phyloP scores from a whole-genome alignment of 2,888 invertebrate species.

The Papilio elwesi region DNA sequence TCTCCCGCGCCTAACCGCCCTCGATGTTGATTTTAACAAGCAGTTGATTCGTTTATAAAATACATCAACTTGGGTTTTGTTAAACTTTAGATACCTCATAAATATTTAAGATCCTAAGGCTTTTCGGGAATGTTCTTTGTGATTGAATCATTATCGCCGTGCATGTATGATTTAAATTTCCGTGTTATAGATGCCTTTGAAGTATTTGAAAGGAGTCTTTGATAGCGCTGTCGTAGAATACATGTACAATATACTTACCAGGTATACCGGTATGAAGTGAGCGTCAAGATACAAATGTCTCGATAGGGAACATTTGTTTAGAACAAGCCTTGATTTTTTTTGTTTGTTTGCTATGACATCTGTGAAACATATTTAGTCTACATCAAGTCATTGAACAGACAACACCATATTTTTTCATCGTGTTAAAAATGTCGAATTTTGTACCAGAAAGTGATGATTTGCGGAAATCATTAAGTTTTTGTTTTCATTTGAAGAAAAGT shows the following conservation, averaged over 20 bases:
- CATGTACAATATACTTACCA: not conserved
- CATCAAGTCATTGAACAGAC: no score
- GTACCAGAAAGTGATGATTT: no score
- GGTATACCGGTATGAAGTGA: no score
- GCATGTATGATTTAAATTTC: constrained; percentile 4
- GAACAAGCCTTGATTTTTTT: no score
- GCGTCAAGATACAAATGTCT: no score
- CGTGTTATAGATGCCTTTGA: not conserved
- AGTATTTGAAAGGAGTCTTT: not conserved
- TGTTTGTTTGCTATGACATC: no score
- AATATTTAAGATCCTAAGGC: constrained; percentile 37
- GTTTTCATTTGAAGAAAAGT: no score
- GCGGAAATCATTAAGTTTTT: no score
- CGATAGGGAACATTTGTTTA: no score
- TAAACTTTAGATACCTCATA: constrained; percentile 36
- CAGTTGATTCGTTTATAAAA: constrained; percentile 40
- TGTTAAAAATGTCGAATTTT: no score
- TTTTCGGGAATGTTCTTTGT: constrained; percentile 7
- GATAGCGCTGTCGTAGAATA: not conserved
- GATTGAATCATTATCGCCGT: constrained; percentile 21
- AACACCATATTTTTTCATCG: no score
- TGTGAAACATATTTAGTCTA: no score
- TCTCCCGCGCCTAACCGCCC: constrained; percentile 27
- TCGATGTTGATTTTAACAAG: constrained; percentile 39
- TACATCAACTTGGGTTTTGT: constrained; percentile 34